Base-by-base conservation (phyloP, 2,888 invertebrate species). In the Piscicola geometra region DNA sequence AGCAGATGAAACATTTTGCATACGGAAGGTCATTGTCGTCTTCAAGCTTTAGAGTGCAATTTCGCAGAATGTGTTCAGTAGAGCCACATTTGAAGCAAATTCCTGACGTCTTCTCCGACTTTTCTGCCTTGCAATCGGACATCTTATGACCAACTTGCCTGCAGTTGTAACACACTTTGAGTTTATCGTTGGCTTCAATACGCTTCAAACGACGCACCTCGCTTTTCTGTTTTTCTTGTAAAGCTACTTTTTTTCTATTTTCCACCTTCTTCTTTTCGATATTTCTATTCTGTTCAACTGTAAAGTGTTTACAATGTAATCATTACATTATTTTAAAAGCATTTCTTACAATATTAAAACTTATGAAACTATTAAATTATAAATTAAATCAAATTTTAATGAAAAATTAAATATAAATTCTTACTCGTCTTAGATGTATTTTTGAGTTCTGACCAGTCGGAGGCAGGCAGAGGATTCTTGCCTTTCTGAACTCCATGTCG, bases 31-130 rank as follows among this genome's bases (percentile, higher is more conserved):
- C n/a, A 73, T 73, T 71, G 82, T 83, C 82, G 78, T 80, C 75
- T 18, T 81, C 79, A 3, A 83, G 77, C 77, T 82, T 83, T 0
- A 81, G 79, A 32, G 66, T 77, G 77, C 84, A 84, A 36, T 80
- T 77, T 41, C 70, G 69, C 0, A 82, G 77, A 0, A 89, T 89
- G 83, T 94, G 94, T 83, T 93, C 93, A 2, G 92, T 92, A 0
- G 93, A 93, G 0, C 94, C 94, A 86, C 94, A 94, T 85, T 93
- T 93, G 82, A 91, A 93, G 82, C 93, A 93, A 70, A 93, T 89
- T 25, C 76, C 79, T 1, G 82, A 82, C 15, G 83, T 84, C 33
- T 82, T 80, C 50, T 81, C 81, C 68, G 79, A 80, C 36, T 80
- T 80, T 18, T 90, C 82, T 71, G 90, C 89, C 0, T 93, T 93